Evolutionary conservation across 2,113 vertebrate genomes (phyloP).

Genomic region (Scatophagus argus): DNA sequence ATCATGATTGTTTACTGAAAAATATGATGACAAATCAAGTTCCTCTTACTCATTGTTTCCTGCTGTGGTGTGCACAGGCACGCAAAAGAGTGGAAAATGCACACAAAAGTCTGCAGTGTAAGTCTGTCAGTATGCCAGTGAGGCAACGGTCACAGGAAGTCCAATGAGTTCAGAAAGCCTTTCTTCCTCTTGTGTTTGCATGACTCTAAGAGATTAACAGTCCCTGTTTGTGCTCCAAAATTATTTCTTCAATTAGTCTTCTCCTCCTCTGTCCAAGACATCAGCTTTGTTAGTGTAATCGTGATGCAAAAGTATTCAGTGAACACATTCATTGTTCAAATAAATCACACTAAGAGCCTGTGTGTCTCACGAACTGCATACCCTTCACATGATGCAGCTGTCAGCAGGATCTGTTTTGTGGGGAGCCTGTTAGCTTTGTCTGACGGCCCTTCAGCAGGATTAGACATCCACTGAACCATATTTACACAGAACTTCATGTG

Average conservation of each 20-base stretch:
- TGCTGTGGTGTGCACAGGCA: not conserved
- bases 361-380: not conserved
- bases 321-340: slow-evolving; percentile 30
- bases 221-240: not conserved
- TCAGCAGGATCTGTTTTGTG: slow-evolving; percentile 39
- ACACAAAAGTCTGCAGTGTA: slow-evolving; percentile 1
- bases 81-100: slow-evolving; percentile 31
- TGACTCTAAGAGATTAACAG: slow-evolving; percentile 1
- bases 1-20: not conserved
- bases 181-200: slow-evolving; percentile 12
- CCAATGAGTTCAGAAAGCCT: slow-evolving; percentile 22
- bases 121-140: slow-evolving; percentile 43
- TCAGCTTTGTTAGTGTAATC: slow-evolving; percentile 2
- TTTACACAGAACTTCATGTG: not conserved
- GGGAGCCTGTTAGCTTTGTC: slow-evolving; percentile 31
- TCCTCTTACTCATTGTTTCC: slow-evolving; percentile 3
- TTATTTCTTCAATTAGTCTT: not conserved
- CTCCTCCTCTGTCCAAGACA: not conserved
- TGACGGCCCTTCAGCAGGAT: slow-evolving; percentile 10
- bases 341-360: slow-evolving; percentile 30
- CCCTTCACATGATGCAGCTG: slow-evolving; percentile 30
- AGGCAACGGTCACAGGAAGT: slow-evolving; percentile 58
- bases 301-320: slow-evolving; percentile 24
- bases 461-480: slow-evolving; percentile 1
- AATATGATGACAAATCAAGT: not conserved